Conservation (phyloP, 1,140 invertebrate species). For the Diprion similis region DNA sequence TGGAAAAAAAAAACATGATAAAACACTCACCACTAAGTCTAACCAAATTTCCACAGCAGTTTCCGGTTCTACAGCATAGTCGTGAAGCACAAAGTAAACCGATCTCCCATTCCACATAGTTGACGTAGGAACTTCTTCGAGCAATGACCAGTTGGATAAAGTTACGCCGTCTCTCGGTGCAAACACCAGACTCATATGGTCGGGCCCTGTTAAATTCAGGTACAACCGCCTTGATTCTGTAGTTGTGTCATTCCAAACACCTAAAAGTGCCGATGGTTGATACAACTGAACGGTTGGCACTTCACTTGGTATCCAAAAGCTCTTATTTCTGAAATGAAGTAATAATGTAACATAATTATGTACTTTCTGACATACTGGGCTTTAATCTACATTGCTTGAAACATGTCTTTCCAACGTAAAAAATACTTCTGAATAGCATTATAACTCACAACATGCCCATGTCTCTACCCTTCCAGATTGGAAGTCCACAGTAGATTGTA, state of each 20-base stretch:
- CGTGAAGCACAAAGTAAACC: conserved; percentile 6
- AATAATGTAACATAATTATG: conserved; percentile 12
- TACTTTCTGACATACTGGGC: background rate
- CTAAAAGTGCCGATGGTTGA: conserved; percentile 32
- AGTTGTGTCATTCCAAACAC: conserved; percentile 27
- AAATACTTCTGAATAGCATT: too few relatives aligned
- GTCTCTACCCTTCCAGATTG: conserved; percentile 61
- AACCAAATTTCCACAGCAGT: conserved; percentile 36
- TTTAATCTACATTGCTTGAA: too few relatives aligned
- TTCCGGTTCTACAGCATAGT: conserved; percentile 5
- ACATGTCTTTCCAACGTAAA: too few relatives aligned
- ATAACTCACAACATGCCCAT: conserved; percentile 54
- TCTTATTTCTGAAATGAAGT: conserved; percentile 35
- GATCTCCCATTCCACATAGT: background rate
- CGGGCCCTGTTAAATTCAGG: conserved; percentile 37
- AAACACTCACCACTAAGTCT: conserved; percentile 33
- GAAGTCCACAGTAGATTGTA: conserved; percentile 64
- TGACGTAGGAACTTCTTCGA: conserved; percentile 4
- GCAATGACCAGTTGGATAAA: conserved; percentile 1
- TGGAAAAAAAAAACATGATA: conserved; percentile 2
- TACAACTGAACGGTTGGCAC: conserved; percentile 40
- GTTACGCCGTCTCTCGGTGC: background rate
- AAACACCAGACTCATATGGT: conserved; percentile 8
- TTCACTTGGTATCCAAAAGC: conserved; percentile 47
- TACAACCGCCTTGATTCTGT: conserved; percentile 30